Base-by-base conservation (phyloP, 2,797 vertebrate genomes). In the Streptopelia turtur region DNA sequence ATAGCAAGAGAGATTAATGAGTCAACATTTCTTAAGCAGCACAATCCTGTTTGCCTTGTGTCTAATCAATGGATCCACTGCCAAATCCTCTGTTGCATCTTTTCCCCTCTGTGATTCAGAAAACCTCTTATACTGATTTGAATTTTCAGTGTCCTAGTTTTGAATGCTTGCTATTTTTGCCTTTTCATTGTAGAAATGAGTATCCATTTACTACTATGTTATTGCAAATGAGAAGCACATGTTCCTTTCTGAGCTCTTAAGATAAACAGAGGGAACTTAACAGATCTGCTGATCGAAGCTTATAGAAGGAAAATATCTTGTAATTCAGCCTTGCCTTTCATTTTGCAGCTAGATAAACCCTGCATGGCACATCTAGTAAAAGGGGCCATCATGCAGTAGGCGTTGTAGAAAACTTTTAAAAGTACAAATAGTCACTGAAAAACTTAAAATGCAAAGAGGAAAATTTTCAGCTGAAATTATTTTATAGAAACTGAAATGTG, bases 11-110 rank as follows among this genome's bases (percentile, higher is more conserved):
- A 90, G 30, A 92, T 95, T 96, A 91, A 82, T 11, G n/a, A 93
- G 30, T 57, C 85, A 90, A 76, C 55, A 69, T 85, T 95, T 70
- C 61, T 90, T 89, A 91, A 93, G 68, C 16, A 89, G 47, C 45
- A 95, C 74, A 96, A 95, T 95, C 55, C n/a, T 84, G 16, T 81
- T 90, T 95, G n/a, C 18, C n/a, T 60, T 92, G 61, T 78, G 81
- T 79, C 45, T 87, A 94, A 97, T 84, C 76, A 89, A 57, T 22
- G 31, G 47, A 93, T 93, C 41, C 72, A 87, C 53, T 90, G 96
- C 82, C 91, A 96, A 91, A 55, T 53, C 50, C 37, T 87, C 35
- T 82, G 33, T 63, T 96, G 20, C 39, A 89, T 30, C 27, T 81
- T 95, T 89, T 53, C 55, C 4, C 4, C 33, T 59, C 22, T 53